Base-by-base conservation (phyloP, 2,113 vertebrate species). In the Aldabrachelys gigantea region DNA sequence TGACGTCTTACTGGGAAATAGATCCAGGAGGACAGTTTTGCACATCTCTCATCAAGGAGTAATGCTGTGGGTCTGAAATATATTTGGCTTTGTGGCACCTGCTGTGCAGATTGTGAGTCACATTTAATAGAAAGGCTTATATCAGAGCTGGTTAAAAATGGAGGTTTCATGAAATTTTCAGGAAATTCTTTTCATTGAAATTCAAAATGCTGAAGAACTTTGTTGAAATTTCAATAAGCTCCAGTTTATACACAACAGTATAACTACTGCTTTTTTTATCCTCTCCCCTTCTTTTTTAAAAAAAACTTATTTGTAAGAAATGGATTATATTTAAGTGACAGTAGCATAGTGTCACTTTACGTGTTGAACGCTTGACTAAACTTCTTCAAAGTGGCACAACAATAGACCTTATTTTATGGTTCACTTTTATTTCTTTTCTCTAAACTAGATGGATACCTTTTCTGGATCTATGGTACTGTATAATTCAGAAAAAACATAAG, bases 21-120 rank as follows among this genome's bases (percentile, higher is more conserved):
- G 35, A n/a, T 21, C 87, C 1, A 0, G 38, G n/a, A 85, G 94
- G 47, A 92, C 90, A 95, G 92, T 85, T 91, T 80, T 80, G 93
- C 93, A 84, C 85, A 76, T 59, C 92, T 92, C 82, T 89, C 93
- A 92, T 8, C 3, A 3, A 89, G 59, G 75, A 88, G 93, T 88
- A 91, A 41, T 38, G 84, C 62, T 62, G 4, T 87, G 89, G 92
- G 87, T 81, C 76, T 90, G 82, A 95, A 95, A 95, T 54, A 85
- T 16, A 3, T 59, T 93, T 89, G 91, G 89, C 69, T 90, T 89
- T 94, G 82, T 56, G 83, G 85, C 84, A 95, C 84, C 87, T 49
- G 14, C 69, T 52, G 79, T 95, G 96, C 96, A 97, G 95, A 93
- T 94, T 97, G 95, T 52, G 41, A 96, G 94, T 93, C 82, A 87